Evolutionary conservation across 2,797 vertebrate species (phyloP), one percentile per base, ranked within the genome.

Genomic region (Columba guinea): DNA sequence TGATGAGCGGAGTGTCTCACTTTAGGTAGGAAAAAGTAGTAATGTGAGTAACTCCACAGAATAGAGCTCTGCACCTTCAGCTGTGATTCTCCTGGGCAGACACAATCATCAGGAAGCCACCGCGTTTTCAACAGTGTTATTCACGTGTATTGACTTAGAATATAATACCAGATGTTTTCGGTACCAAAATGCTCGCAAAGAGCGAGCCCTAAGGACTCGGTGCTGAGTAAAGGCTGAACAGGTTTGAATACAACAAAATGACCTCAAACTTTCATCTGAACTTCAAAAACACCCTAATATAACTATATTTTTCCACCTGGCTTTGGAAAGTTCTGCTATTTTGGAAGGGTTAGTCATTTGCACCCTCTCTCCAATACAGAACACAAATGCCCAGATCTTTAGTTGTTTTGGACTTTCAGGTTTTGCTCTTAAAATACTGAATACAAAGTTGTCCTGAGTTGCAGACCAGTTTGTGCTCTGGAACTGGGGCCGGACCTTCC

Each of bases 281-380:
- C 16, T 27, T 53, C 27, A 28, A 44, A 62, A n/a, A 46, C 49
- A 13, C 4, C 10, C 12, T 0, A 5, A 9, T 6, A 5, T 1
- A 32, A 11, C 7, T 13, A 0, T 15, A 8, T 37, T 35, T 74
- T 15, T 24, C 37, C 65, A 34, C 37, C 11, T 8, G 3, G 2
- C 13, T 39, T 44, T 19, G 58, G 7, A 37, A 19, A 62, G 4
- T 46, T 41, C 49, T 41, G 0, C 17, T 71, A 32, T 27, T 39
- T 27, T 69, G 37, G 59, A 68, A 34, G 49, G 53, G 15, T 24
- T 62, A 4, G 51, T 56, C 90, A 11, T 56, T 78, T 60, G 6
- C 19, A 51, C 6, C 0, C 15, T 32, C 6, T 46, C 35, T 58
- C n/a, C 39, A 39, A 0, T 2, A 5, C 8, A 22, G 30, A 55